phyloP scores from a whole-genome alignment of 2,113 vertebrate species.

The Suncus etruscus region DNA sequence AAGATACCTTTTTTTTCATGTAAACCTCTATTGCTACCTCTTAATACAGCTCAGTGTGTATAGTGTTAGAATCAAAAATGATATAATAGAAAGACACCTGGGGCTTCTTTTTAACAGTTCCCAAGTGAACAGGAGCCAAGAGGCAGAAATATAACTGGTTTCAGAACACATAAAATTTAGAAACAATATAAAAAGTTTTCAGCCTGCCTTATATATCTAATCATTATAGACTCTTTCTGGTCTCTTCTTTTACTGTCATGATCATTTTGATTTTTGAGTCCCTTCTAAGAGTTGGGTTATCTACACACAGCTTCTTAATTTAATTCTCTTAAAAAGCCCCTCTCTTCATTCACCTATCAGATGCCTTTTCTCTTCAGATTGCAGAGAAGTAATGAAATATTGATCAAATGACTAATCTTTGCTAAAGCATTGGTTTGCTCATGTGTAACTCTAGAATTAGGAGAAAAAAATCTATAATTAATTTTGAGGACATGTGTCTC shows the following conservation, averaged over 20 bases:
- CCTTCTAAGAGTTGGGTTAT: conserved; percentile 8
- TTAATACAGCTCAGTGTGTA: not conserved
- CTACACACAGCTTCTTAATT: not conserved
- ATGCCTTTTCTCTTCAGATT: conserved; percentile 20
- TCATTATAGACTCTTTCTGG: not conserved
- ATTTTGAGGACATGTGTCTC: conserved; percentile 47
- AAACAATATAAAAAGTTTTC: not conserved
- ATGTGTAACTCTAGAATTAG: conserved; percentile 60
- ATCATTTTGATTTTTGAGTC: not conserved
- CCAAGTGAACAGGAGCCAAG: not conserved
- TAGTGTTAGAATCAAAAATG: conserved; percentile 1
- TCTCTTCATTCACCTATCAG: conserved; percentile 42
- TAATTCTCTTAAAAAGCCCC: conserved; percentile 41
- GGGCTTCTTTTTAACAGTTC: not conserved
- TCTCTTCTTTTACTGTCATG: not conserved
- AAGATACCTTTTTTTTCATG: too few relatives aligned
- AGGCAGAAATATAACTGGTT: not conserved
- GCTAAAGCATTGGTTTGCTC: conserved; percentile 48
- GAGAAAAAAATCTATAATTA: conserved; percentile 5
- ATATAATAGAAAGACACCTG: not conserved
- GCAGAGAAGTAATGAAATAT: conserved; percentile 68
- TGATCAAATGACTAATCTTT: conserved; percentile 52
- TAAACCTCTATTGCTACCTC: too few relatives aligned
- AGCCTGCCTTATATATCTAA: not conserved
- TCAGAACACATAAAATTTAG: not conserved